phyloP scores from a whole-genome alignment of 2,797 vertebrate genomes.

The Amazona finschi region DNA sequence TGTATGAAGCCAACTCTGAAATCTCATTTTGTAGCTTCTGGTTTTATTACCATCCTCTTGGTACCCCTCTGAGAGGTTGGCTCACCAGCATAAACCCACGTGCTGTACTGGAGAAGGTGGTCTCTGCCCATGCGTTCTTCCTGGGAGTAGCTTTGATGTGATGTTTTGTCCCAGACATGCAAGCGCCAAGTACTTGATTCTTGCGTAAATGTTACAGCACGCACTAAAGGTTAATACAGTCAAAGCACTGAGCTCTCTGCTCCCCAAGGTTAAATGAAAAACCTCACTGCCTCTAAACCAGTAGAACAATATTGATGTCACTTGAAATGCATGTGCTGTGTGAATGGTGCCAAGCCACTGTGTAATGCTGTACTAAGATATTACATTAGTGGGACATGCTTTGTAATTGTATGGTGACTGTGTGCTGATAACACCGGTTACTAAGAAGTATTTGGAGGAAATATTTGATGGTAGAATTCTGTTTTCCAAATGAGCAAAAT shows the following conservation, averaged over 20 bases:
- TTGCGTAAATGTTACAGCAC: background rate
- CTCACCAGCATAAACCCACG: background rate
- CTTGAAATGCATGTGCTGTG: background rate
- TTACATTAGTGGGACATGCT: background rate
- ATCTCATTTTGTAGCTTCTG: background rate
- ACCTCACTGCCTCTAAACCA: background rate
- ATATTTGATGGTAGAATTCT: background rate
- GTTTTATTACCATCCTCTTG: background rate
- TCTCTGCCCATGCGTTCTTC: background rate
- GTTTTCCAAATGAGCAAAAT: background rate
- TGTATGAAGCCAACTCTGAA: background rate
- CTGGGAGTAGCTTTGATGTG: background rate
- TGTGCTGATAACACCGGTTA: background rate
- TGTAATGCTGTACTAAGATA: background rate
- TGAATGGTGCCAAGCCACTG: background rate
- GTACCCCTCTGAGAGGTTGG: background rate
- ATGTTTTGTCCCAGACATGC: background rate
- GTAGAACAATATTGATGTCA: background rate
- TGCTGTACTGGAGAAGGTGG: background rate
- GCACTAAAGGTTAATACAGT: constrained; percentile 34
- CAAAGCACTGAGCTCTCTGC: background rate
- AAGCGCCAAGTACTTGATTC: background rate
- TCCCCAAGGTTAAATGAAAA: constrained; percentile 26
- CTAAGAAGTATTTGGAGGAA: background rate
- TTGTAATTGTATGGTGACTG: background rate